phyloP scores from a whole-genome alignment of 2,888 invertebrate species.

The Lomographa bimaculata region DNA sequence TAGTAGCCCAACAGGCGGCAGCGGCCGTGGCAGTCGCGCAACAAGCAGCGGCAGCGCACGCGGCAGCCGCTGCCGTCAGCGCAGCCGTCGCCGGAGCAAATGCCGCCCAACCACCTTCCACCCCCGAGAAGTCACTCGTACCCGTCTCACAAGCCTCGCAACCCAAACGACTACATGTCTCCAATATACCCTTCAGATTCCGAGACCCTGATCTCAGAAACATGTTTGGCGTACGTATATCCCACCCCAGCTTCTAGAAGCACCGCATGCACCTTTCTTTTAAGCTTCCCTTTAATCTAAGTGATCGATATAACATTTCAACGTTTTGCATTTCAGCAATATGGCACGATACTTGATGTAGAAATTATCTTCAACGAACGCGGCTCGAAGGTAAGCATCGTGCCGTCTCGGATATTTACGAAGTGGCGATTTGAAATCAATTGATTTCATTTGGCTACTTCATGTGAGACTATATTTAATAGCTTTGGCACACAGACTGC shows the following conservation, averaged over 20 bases:
- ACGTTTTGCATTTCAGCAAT: slow-evolving; percentile 92
- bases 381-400: slow-evolving; percentile 97
- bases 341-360: slow-evolving; percentile 99
- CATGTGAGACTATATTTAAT: slow-evolving; percentile 31
- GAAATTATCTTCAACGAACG: slow-evolving; percentile 99
- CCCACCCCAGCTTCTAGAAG: slow-evolving; percentile 28
- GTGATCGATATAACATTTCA: slow-evolving; percentile 46
- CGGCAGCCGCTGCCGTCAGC: slow-evolving; percentile 68
- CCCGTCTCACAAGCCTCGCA: slow-evolving; percentile 83
- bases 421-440: slow-evolving; percentile 69
- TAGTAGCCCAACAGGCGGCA: slow-evolving; percentile 64
- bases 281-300: slow-evolving; percentile 30
- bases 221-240: slow-evolving; percentile 97
- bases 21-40: slow-evolving; percentile 56
- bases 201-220: slow-evolving; percentile 99
- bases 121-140: slow-evolving; percentile 79
- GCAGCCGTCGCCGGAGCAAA: slow-evolving; percentile 55
- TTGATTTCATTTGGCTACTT: slow-evolving; percentile 63
- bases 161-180: slow-evolving; percentile 98
- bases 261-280: slow-evolving; percentile 46
- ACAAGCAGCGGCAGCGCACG: slow-evolving; percentile 80
- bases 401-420: slow-evolving; percentile 35
- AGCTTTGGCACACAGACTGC: slow-evolving; percentile 27
- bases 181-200: slow-evolving; percentile 99
- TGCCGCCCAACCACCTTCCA: slow-evolving; percentile 54